Percentiles rank a stretch among this genome's conserved stretches.
These are phyloP conservation scores for Ahaetulla prasina DNA, from an alignment of 2,113 vertebrate genomes.

Conservation along the genomic window DNA sequence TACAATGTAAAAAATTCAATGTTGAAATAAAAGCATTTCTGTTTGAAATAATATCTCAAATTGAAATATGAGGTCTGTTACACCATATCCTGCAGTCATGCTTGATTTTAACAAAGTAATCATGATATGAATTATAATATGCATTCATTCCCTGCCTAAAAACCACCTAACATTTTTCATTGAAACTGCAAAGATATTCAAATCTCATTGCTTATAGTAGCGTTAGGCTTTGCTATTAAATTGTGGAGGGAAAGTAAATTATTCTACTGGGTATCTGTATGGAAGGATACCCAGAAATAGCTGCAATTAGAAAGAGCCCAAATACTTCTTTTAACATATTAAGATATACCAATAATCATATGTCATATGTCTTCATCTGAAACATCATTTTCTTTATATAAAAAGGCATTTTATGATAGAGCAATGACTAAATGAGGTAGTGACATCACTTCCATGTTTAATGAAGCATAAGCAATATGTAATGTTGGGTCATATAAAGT, in stretches of 20 bases:
- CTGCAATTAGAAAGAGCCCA: background rate
- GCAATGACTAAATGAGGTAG: conserved; percentile 18
- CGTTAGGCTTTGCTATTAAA: background rate
- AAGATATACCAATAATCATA: background rate
- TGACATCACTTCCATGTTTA: background rate
- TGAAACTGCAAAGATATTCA: background rate
- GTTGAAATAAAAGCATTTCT: background rate
- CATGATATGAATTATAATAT: background rate
- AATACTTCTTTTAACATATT: background rate
- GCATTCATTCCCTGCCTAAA: background rate
- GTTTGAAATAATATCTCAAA: background rate
- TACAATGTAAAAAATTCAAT: background rate
- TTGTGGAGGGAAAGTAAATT: background rate
- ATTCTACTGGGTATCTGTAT: background rate
- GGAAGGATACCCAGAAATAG: background rate
- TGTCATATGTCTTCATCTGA: background rate
- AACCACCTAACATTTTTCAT: background rate
- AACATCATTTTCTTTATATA: background rate
- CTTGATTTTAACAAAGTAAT: background rate
- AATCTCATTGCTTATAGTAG: background rate
- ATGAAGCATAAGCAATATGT: background rate
- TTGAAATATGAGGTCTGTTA: background rate
- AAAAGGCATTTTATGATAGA: background rate
- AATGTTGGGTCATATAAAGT: conserved; percentile 15
- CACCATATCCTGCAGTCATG: background rate